These are phyloP conservation scores for Anseranas semipalmata DNA, from an alignment of 2,113 vertebrate genomes.

Conservation along the genomic window DNA sequence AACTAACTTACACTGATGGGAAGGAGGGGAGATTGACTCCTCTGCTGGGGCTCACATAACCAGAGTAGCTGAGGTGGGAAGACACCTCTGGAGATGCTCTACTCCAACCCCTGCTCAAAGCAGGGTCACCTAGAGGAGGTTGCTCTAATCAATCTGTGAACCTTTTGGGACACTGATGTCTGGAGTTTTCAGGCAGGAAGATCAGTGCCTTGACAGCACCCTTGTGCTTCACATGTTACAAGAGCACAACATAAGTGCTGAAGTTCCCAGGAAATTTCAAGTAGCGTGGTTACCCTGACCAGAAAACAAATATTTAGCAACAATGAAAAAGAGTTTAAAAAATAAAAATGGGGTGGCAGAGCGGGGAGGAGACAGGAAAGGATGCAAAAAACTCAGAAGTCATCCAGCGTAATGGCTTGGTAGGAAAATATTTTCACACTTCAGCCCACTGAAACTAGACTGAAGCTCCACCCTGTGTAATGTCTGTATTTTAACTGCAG, in stretches of 20 bases:
- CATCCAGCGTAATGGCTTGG: slow-evolving; percentile 19
- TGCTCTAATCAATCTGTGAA: background rate
- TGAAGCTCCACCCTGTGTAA: slow-evolving; percentile 47
- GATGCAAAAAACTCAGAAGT: slow-evolving; percentile 13
- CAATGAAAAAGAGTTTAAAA: background rate
- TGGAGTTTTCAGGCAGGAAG: background rate
- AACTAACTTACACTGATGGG: no score
- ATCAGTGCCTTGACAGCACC: background rate
- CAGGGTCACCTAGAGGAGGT: background rate
- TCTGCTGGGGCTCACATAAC: background rate
- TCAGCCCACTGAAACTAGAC: slow-evolving; percentile 52
- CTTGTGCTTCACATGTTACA: background rate
- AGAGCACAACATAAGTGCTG: background rate
- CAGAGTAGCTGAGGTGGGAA: background rate
- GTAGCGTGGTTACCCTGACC: background rate
- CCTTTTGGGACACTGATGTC: background rate
- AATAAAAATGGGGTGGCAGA: background rate
- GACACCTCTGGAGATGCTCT: background rate
- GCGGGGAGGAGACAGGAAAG: background rate
- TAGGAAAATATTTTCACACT: slow-evolving; percentile 61
- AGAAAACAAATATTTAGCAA: slow-evolving; percentile 7
- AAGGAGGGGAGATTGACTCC: background rate
- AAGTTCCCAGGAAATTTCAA: background rate
- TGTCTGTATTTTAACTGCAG: slow-evolving; percentile 57
- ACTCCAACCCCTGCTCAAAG: background rate